These are phyloP conservation scores for Chaetodon trifasciatus DNA, from an alignment of 2,797 vertebrate genomes.

Conservation along the genomic window DNA sequence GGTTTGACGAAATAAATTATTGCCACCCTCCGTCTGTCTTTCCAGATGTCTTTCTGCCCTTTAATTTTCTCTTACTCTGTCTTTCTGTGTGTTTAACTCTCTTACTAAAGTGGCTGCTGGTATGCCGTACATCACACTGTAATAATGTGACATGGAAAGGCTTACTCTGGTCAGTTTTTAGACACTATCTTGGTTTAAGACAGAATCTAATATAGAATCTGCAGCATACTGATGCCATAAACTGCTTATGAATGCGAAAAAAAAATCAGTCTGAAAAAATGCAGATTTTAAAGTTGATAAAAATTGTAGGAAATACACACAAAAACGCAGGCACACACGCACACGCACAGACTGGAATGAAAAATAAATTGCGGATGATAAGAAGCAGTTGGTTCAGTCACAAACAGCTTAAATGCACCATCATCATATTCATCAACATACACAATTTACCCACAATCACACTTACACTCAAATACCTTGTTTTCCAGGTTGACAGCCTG, in stretches of 20 bases:
- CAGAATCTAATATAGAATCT: background rate
- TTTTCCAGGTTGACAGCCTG: slow-evolving; percentile 38
- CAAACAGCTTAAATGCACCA: slow-evolving; percentile 47
- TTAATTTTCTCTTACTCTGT: slow-evolving; percentile 59
- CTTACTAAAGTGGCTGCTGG: slow-evolving; percentile 30
- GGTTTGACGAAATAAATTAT: slow-evolving; percentile 75
- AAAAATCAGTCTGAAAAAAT: background rate
- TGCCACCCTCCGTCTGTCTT: slow-evolving; percentile 71
- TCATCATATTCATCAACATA: slow-evolving; percentile 54
- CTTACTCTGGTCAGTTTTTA: slow-evolving; percentile 12
- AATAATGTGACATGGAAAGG: slow-evolving; percentile 22
- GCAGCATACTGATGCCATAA: background rate
- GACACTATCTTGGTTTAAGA: background rate
- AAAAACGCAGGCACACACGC: background rate
- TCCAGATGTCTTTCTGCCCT: slow-evolving; percentile 73
- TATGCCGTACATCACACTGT: slow-evolving; percentile 2
- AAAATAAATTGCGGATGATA: slow-evolving; percentile 52
- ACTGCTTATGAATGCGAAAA: background rate
- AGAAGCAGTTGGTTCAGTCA: slow-evolving; percentile 43
- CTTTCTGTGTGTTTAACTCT: slow-evolving; percentile 46
- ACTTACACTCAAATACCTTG: slow-evolving; percentile 43
- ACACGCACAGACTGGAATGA: background rate
- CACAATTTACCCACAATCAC: slow-evolving; percentile 33
- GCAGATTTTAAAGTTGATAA: slow-evolving; percentile 26
- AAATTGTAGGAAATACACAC: background rate